Conservation (phyloP, 2,888 invertebrate species). For the Eristalinus sepulchralis region DNA sequence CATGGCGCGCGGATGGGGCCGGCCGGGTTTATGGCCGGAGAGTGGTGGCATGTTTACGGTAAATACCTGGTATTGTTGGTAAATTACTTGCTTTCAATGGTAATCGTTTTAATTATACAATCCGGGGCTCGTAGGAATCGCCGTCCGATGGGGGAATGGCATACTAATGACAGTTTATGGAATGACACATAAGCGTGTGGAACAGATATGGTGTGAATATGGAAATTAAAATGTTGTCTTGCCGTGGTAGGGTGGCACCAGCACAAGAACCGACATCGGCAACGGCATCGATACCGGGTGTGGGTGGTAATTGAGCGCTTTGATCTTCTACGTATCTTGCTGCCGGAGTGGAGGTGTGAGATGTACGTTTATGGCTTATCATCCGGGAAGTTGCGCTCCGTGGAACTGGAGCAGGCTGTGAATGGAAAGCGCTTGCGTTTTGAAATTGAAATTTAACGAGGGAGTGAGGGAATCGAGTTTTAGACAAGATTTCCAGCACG, state of each 20-base stretch:
- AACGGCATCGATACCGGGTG: neutral
- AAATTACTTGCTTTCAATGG: conserved; percentile 52
- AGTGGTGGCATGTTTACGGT: conserved; percentile 57
- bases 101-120: conserved; percentile 64
- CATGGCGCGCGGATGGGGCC: neutral
- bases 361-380: neutral
- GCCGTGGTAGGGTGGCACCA: neutral
- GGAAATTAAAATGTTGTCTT: conserved; percentile 3
- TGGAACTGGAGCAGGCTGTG: neutral
- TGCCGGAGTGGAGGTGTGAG: neutral
- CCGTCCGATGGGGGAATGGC: conserved; percentile 1
- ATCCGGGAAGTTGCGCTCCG: neutral
- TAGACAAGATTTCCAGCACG: too few species aligned
- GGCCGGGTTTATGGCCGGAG: conserved; percentile 38
- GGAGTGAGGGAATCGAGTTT: too few species aligned
- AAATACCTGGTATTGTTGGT: conserved; percentile 54
- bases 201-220: neutral
- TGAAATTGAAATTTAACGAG: neutral
- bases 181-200: conserved; percentile 14
- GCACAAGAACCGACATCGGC: neutral
- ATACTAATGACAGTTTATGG: conserved; percentile 31
- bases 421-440: neutral
- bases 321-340: neutral
- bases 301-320: neutral
- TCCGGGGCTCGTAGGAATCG: conserved; percentile 11